Percentiles rank a stretch among this genome's conserved stretches.
Conservation (phyloP, 2,113 vertebrate species). For the Pollachius pollachius region DNA sequence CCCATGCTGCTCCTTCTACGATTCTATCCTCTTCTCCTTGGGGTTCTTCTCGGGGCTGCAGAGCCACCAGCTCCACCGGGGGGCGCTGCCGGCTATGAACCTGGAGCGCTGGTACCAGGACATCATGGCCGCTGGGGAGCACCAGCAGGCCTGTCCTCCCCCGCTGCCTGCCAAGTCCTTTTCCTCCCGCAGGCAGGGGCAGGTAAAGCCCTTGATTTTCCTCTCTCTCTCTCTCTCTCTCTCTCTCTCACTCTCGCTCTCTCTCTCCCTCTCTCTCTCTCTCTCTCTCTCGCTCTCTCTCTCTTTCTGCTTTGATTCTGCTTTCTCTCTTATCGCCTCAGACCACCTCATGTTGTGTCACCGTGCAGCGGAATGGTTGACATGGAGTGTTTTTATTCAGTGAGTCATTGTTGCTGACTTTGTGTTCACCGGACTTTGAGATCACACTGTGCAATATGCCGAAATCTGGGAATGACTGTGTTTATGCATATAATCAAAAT, state of each 20-base stretch:
- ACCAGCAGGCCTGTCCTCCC: constrained; percentile 81
- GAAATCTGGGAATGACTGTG: too few species aligned
- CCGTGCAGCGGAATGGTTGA: too few species aligned
- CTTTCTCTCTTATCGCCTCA: too few species aligned
- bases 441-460: too few species aligned
- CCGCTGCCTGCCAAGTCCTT: constrained; percentile 89
- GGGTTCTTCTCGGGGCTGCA: constrained; percentile 50
- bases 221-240: constrained; percentile 9
- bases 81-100: constrained; percentile 76
- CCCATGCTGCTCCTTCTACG: background rate
- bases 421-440: too few species aligned
- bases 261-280: background rate
- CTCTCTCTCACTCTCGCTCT: background rate
- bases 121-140: constrained; percentile 77
- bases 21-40: constrained; percentile 11
- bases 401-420: too few species aligned
- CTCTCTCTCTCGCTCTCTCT: background rate
- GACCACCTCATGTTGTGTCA: too few species aligned
- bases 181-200: constrained; percentile 79
- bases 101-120: constrained; percentile 82
- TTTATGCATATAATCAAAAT: too few species aligned
- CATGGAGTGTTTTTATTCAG: too few species aligned
- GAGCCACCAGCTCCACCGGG: constrained; percentile 74
- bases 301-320: background rate
- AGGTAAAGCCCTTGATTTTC: constrained; percentile 77